These are phyloP conservation scores for Diorhabda carinulata DNA, from an alignment of 1,140 invertebrate genomes.

Conservation along the genomic window DNA sequence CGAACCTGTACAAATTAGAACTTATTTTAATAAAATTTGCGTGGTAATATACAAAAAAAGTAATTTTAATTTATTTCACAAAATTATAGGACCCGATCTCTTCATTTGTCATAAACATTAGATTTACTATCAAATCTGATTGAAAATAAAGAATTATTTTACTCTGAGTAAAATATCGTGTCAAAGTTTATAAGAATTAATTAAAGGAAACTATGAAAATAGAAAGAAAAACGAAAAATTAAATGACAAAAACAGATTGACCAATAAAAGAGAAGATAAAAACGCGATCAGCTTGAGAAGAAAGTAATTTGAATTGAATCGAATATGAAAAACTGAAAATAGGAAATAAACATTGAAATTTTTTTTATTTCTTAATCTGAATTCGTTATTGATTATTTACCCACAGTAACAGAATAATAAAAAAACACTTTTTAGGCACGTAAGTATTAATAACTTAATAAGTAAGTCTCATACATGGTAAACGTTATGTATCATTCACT, in stretches of 20 bases:
- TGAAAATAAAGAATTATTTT: background rate
- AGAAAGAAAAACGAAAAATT: too few relatives aligned
- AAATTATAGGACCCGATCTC: background rate
- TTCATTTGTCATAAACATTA: background rate
- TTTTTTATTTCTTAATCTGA: background rate
- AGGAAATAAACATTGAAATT: background rate
- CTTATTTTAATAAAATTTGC: conserved; percentile 5
- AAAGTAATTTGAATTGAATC: background rate
- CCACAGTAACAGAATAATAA: background rate
- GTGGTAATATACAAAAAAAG: background rate
- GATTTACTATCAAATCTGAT: background rate
- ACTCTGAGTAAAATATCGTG: background rate
- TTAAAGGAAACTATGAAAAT: background rate
- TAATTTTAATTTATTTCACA: background rate
- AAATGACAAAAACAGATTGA: too few relatives aligned
- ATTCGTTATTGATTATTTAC: background rate
- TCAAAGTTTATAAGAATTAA: background rate
- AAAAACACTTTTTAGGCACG: conserved; percentile 8
- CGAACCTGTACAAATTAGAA: conserved; percentile 13
- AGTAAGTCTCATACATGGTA: conserved; percentile 8
- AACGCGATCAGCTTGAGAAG: background rate
- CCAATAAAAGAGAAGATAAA: too few relatives aligned
- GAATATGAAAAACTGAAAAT: background rate
- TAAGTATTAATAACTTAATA: conserved; percentile 5
- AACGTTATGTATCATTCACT: conserved; percentile 43